phyloP scores from a whole-genome alignment of 2,797 vertebrate species.

The Phalanger gymnotis region DNA sequence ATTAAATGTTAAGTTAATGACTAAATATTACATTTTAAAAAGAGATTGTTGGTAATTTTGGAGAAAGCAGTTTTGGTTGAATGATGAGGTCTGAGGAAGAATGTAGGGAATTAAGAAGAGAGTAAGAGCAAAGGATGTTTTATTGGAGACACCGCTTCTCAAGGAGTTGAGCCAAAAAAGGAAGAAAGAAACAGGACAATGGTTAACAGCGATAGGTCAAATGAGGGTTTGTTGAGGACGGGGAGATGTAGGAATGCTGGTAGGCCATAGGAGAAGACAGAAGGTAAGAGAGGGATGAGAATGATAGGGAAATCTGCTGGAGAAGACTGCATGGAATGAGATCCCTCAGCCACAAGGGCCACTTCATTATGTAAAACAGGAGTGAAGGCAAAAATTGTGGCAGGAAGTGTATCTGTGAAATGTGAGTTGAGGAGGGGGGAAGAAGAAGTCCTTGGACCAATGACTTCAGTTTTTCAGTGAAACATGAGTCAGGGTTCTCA shows the following conservation, averaged over 20 bases:
- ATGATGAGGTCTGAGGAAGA: background rate
- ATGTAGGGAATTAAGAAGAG: background rate
- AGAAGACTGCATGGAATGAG: background rate
- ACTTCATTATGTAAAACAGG: background rate
- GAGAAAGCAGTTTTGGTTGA: background rate
- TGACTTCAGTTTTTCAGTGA: background rate
- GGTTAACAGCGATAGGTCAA: background rate
- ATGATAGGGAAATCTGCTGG: background rate
- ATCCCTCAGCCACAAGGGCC: background rate
- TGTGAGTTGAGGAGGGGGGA: background rate
- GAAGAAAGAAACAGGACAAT: background rate
- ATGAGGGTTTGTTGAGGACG: background rate
- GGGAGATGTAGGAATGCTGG: background rate
- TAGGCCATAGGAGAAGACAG: background rate
- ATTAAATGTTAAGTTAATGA: no score
- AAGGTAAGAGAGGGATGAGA: background rate
- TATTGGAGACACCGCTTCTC: background rate
- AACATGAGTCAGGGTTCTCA: background rate
- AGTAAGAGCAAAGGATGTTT: background rate
- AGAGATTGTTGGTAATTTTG: background rate
- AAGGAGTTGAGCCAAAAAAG: background rate
- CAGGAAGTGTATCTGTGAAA: background rate
- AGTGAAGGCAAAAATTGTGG: background rate
- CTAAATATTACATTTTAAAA: no score
- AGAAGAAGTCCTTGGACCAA: background rate